phyloP scores from a whole-genome alignment of 2,797 vertebrate species.

The Salmo trutta region DNA sequence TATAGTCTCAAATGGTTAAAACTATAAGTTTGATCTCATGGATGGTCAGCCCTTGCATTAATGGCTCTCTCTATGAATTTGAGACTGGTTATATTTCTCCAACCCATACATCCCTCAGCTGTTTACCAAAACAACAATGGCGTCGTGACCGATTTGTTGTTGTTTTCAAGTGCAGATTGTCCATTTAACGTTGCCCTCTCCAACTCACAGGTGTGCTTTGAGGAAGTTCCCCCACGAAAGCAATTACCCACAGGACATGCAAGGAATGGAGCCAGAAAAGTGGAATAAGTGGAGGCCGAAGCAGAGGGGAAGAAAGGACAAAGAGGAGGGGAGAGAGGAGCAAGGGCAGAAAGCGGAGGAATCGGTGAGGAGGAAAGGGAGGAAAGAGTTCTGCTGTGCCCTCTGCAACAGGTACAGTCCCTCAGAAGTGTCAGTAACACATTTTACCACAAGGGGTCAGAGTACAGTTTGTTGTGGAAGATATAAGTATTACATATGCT shows the following conservation, averaged over 20 bases:
- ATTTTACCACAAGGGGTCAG: background rate
- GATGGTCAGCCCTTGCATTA: background rate
- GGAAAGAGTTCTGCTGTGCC: constrained; percentile 58
- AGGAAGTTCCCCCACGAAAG: constrained; percentile 12
- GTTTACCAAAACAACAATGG: background rate
- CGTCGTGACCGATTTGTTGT: background rate
- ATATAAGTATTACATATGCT: background rate
- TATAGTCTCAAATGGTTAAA: background rate
- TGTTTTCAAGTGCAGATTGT: background rate
- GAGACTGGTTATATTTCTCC: background rate
- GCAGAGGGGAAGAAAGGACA: constrained; percentile 23
- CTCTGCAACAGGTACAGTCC: constrained; percentile 70
- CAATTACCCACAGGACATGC: constrained; percentile 26
- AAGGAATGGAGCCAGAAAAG: constrained; percentile 41
- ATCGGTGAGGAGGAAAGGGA: constrained; percentile 25
- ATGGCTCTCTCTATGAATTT: background rate
- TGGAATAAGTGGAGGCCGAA: constrained; percentile 33
- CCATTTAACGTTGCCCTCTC: background rate
- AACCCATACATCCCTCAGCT: background rate
- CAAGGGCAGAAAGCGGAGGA: constrained; percentile 17
- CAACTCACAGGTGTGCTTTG: constrained; percentile 9
- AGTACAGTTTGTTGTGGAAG: background rate
- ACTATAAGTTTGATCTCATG: background rate
- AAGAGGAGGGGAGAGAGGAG: constrained; percentile 23
- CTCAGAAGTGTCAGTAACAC: background rate